Conservation (phyloP, 2,113 vertebrate species). For the Coracopsis vasa region DNA sequence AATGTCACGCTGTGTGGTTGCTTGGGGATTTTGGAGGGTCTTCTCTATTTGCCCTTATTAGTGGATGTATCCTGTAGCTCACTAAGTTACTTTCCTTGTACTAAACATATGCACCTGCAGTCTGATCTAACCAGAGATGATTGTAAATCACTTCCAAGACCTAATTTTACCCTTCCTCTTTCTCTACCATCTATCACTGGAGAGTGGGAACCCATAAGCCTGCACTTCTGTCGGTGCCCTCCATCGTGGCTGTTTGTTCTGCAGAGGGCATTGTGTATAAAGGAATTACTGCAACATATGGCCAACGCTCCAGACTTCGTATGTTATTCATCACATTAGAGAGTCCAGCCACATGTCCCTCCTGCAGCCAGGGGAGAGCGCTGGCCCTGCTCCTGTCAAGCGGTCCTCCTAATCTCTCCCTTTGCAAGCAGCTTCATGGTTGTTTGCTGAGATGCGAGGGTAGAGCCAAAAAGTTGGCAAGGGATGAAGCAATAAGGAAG, state of each 20-base stretch:
- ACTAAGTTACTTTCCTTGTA: background rate
- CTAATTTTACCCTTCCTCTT: background rate
- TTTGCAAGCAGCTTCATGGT: slow-evolving; percentile 50
- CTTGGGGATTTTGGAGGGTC: background rate
- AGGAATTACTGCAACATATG: slow-evolving; percentile 74
- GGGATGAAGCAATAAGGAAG: slow-evolving; percentile 24
- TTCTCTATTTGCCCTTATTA: background rate
- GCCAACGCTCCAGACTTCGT: slow-evolving; percentile 60
- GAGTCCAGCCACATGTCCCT: slow-evolving; percentile 66
- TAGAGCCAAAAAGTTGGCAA: slow-evolving; percentile 37
- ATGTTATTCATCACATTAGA: slow-evolving; percentile 74
- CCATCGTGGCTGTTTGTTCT: slow-evolving; percentile 64
- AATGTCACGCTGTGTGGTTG: background rate
- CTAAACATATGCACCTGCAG: background rate
- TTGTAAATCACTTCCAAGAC: background rate
- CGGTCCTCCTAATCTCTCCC: slow-evolving; percentile 52
- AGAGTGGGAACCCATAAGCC: background rate
- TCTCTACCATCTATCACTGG: background rate
- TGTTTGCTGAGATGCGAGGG: slow-evolving; percentile 1
- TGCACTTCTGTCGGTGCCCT: slow-evolving; percentile 31
- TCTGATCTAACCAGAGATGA: background rate
- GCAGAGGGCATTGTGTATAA: slow-evolving; percentile 43
- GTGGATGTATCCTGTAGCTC: background rate
- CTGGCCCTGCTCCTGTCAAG: slow-evolving; percentile 48
- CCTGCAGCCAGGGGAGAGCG: slow-evolving; percentile 56